Percentiles rank a stretch among this genome's conserved stretches.
Conservation (phyloP, 2,888 invertebrate species). For the Polyommatus icarus region DNA sequence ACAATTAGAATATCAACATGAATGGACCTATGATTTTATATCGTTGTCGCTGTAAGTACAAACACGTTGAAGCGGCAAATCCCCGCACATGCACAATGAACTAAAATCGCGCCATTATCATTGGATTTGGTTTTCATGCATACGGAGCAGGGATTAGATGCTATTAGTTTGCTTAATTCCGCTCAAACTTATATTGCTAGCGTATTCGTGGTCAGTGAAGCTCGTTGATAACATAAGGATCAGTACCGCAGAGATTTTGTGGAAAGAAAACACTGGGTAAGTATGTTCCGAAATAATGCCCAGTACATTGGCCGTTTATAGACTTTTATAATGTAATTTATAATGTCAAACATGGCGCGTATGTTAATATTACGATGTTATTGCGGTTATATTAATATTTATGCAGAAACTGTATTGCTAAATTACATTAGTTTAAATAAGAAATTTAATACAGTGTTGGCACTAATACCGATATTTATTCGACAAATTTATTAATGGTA, state of each 20-base stretch:
- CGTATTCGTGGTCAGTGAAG: background rate
- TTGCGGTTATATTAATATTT: no score
- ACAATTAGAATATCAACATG: background rate
- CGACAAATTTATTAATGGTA: no score
- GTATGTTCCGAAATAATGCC: no score
- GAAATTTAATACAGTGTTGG: no score
- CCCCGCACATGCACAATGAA: conserved; percentile 29
- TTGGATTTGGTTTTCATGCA: conserved; percentile 43
- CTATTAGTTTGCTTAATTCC: conserved; percentile 17
- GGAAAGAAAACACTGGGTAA: no score
- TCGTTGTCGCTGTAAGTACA: conserved; percentile 11
- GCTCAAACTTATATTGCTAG: background rate
- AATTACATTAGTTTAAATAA: no score
- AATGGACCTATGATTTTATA: background rate
- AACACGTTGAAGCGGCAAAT: conserved; percentile 23
- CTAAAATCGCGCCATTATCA: conserved; percentile 38
- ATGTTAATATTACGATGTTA: no score
- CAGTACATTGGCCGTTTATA: no score
- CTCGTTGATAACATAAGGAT: background rate
- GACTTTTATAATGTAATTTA: no score
- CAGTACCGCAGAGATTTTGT: background rate
- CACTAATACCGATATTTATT: no score
- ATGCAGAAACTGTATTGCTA: no score
- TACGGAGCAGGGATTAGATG: conserved; percentile 41
- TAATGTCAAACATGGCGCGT: no score